phyloP scores from a whole-genome alignment of 1,140 invertebrate genomes.

The Dinothrombium tinctorium region DNA sequence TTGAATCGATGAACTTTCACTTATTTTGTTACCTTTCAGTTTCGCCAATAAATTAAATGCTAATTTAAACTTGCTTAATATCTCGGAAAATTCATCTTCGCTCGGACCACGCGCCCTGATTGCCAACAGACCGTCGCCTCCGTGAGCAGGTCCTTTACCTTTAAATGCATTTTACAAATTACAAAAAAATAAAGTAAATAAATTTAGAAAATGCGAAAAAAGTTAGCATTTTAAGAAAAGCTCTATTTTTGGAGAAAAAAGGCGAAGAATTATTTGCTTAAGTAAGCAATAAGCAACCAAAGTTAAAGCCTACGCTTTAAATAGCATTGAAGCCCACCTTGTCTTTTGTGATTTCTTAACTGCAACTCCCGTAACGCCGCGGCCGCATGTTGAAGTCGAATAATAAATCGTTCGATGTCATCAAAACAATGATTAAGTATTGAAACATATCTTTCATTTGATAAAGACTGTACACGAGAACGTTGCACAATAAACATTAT shows the following conservation, averaged over 20 bases:
- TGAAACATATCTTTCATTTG: conserved; percentile 20
- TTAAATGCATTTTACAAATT: neutral
- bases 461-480: conserved; percentile 10
- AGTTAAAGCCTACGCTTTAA: neutral
- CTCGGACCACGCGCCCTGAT: conserved; percentile 80
- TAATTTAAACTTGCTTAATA: conserved; percentile 96
- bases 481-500: no score
- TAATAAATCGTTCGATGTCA: conserved; percentile 97
- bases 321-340: conserved; percentile 2
- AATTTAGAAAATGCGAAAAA: no score
- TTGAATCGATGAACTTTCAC: neutral
- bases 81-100: conserved; percentile 86
- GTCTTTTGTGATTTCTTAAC: conserved; percentile 8
- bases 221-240: no score
- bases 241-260: no score
- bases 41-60: conserved; percentile 77
- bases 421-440: conserved; percentile 91
- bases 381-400: conserved; percentile 78
- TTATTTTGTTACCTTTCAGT: conserved; percentile 11
- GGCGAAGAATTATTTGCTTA: no score
- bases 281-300: neutral
- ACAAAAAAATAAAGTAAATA: neutral
- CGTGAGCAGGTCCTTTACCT: conserved; percentile 4
- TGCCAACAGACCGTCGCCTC: conserved; percentile 8
- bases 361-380: conserved; percentile 71